A percentile compares a stretch with the other conserved stretches of the same genome.
Conservation (phyloP, 2,888 invertebrate genomes). For the Nephrotoma flavescens region DNA sequence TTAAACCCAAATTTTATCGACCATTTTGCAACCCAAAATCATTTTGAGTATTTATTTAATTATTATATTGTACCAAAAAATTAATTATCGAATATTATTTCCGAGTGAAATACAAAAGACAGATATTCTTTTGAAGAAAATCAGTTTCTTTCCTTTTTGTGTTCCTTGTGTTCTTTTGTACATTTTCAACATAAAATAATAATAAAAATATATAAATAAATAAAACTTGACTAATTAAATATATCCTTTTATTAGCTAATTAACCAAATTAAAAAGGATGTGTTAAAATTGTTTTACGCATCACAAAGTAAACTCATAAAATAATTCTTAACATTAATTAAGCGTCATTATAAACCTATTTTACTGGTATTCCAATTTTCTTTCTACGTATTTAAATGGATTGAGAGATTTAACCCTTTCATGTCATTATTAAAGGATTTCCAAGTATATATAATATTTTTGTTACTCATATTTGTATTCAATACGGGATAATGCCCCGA, state of each 20-base stretch:
- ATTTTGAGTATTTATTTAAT: background rate
- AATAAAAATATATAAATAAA: background rate
- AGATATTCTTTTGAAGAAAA: background rate
- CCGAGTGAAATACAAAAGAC: background rate
- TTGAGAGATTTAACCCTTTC: background rate
- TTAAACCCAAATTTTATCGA: background rate
- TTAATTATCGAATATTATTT: no score
- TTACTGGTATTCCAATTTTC: background rate
- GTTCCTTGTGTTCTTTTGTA: background rate
- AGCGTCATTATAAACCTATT: background rate
- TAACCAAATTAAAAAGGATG: background rate
- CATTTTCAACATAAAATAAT: background rate
- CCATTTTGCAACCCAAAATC: background rate
- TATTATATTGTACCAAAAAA: background rate
- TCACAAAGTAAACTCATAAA: background rate
- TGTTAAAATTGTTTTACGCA: background rate
- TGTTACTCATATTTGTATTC: background rate
- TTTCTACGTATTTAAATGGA: background rate
- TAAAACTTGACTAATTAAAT: background rate
- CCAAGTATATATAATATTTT: background rate
- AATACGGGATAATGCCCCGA: background rate
- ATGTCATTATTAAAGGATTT: background rate
- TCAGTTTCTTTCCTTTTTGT: background rate
- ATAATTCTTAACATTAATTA: background rate
- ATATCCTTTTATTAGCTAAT: background rate